Evolutionary conservation across 2,797 vertebrate species (phyloP).

Genomic region (Scleropages formosus): DNA sequence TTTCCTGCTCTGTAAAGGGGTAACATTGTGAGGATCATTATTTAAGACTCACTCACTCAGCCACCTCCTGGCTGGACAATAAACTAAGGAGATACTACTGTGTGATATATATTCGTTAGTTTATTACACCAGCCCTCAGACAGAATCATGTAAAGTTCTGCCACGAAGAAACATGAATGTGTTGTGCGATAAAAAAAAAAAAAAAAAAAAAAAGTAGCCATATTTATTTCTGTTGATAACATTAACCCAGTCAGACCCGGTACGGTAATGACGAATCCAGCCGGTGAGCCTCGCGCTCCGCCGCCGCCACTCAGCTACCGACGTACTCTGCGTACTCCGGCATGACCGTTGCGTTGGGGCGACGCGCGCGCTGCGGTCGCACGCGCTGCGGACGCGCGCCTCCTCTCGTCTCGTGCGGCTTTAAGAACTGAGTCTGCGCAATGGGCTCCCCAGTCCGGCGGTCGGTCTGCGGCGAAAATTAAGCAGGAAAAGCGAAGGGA

Average conservation of each 20-base stretch:
- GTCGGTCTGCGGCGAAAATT: conserved; percentile 44
- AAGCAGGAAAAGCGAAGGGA: conserved; percentile 39
- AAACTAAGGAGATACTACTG: too few species aligned
- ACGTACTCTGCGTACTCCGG: conserved; percentile 22
- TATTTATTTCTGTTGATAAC: conserved; percentile 20
- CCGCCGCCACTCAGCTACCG: conserved; percentile 13
- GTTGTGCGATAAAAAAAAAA: too few species aligned
- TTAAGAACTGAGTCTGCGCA: conserved; percentile 55
- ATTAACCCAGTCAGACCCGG: conserved; percentile 26
- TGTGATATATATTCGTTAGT: too few species aligned
- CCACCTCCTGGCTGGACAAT: too few species aligned
- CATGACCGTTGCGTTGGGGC: conserved; percentile 13
- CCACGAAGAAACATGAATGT: too few species aligned
- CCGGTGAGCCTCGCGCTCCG: conserved; percentile 8
- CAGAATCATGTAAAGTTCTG: too few species aligned
- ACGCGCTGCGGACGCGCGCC: conserved; percentile 32
- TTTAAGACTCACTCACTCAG: too few species aligned
- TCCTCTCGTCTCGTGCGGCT: conserved; percentile 47
- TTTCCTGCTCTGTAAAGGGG: too few species aligned
- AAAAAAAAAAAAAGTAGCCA: conserved; percentile 19
- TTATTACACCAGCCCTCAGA: too few species aligned
- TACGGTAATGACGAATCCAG: conserved; percentile 33
- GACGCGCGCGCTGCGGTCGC: conserved; percentile 15
- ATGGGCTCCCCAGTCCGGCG: conserved; percentile 49
- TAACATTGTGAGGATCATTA: too few species aligned